Base-by-base conservation (phyloP, 2,113 vertebrate genomes). In the Perccottus glenii region DNA sequence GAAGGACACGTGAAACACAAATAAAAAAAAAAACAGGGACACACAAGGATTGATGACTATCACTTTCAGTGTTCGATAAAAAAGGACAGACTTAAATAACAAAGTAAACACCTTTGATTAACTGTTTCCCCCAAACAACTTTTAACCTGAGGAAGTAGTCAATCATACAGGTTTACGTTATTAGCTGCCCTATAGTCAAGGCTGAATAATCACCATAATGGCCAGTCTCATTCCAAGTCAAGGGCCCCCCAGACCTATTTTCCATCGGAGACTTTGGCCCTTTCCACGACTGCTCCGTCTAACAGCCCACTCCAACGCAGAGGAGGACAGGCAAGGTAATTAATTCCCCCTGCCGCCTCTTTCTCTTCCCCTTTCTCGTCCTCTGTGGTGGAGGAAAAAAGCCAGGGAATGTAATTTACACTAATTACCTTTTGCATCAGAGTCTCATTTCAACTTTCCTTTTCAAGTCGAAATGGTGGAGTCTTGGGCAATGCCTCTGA, bases 401-500 rank as follows among this genome's bases (percentile, higher is more conserved):
- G 80, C 78, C 70, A 46, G 79, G 74, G 84, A 90, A 87, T 84
- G 85, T 85, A 81, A 91, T 91, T 91, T 87, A 81, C 83, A 76
- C 85, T 91, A 89, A 90, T 90, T 89, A 90, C 84, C 87, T 89
- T 87, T 85, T 84, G 79, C 86, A 78, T 74, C 78, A 84, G 78
- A 79, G 81, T 87, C 85, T 90, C 76, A 80, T 88, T 89, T 84
- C 83, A 91, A 82, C 84, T 87, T 88, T 84, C 73, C 81, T 82
- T 86, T 89, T 87, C 73, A 89, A 83, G 80, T 85, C 38, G 64
- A 51, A 71, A 77, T 4, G n/a, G 64, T 19, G 5, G 49, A 27
- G 47, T 79, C 73, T 73, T 19, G 0, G 61, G 67, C 64, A 60
- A 19, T 57, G 72, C 62, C 79, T 81, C 56, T 27, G 58, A 78